Base-by-base conservation (phyloP, 2,113 vertebrate genomes). In the human (Homo sapiens) region DNA sequence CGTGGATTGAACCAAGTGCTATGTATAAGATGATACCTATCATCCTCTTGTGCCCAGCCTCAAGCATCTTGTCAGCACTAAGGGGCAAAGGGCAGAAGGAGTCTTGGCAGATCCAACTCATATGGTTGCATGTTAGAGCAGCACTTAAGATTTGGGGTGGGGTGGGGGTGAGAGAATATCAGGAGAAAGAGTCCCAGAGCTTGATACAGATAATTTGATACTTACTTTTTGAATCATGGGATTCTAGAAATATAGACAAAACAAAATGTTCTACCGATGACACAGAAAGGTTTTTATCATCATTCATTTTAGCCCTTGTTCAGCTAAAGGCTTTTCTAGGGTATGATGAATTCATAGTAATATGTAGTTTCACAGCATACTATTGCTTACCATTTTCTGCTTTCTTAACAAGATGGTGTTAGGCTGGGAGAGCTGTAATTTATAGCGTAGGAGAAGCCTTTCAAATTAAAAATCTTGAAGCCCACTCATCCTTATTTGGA, bases 401-500 rank as follows among this genome's bases (percentile, higher is more conserved):
- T 90, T 72, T 84, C 40, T 81, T 88, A 35, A 81, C 35, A 89
- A 76, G 85, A 73, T 25, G 90, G 35, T 68, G 43, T 45, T n/a
- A 38, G 40, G n/a, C 25, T 90, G n/a, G 45, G 68, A 86, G 73
- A 85, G 43, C 55, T 73, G 30, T 90, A 40, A 85, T 50, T 90
- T 84, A 45, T 27, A 90, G 35, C 50, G 6, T 25, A 90, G n/a
- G 45, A 80, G 35, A 76, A 48, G 3, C 3, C 43, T 88, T 84
- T 96, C 70, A 48, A 25, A 40, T 89, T 79, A 93, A 88, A 94
- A 89, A 57, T 81, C 66, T 96, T 59, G 38, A 93, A 84, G 35
- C 35, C 57, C 52, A 88, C 48, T 55, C 25, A 22, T 57, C 64
- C n/a, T 13, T 18, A 40, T 10, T 94, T 45, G 13, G 20, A 92